Evolutionary conservation across 2,797 vertebrate genomes (phyloP), one percentile per base, ranked within the genome.

Genomic region (Heliangelus exortis): DNA sequence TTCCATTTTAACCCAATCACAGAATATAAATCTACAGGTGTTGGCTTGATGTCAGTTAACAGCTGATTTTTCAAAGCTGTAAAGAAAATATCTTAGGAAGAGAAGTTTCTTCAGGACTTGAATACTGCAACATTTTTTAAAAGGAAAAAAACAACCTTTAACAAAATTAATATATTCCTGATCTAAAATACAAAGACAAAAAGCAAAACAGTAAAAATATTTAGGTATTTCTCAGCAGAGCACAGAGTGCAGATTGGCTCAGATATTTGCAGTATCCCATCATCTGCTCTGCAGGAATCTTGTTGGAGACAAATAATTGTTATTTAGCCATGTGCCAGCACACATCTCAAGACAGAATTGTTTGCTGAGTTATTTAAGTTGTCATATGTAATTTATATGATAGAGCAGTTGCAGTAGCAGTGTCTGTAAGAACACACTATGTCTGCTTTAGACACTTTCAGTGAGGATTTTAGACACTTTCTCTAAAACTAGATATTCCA

Each of bases 261-360:
- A 77, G 88, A 48, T 23, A 53, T 81, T 71, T 81, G 75, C 81
- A 89, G 75, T 65, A 82, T 74, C 78, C 77, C 75, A 80, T 96
- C 75, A 84, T 79, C 57, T 87, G 41, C 84, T 94, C 88, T 65
- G 71, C 81, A 77, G 86, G 81, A 87, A 73, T 68, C 89, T 85
- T 54, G 71, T 87, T 76, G 75, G 87, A 94, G 75, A 84, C 73
- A 93, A 93, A 95, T 95, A 95, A 96, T 96, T 93, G 73, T 95
- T 95, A 95, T 95, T 95, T 93, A 95, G 86, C 87, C 55, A 9
- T 54, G 72, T 62, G 75, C 68, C 81, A 85, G 82, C 65, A 94
- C 78, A 63, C 75, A 85, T 72, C 61, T 87, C 58, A 62, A 43
- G 79, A 22, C 90, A 61, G 75, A 90, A 39, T 63, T 65, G 61